Evolutionary conservation across 1,140 invertebrate genomes (phyloP), one percentile per base, ranked within the genome.

Genomic region (Drosophila virilis): DNA sequence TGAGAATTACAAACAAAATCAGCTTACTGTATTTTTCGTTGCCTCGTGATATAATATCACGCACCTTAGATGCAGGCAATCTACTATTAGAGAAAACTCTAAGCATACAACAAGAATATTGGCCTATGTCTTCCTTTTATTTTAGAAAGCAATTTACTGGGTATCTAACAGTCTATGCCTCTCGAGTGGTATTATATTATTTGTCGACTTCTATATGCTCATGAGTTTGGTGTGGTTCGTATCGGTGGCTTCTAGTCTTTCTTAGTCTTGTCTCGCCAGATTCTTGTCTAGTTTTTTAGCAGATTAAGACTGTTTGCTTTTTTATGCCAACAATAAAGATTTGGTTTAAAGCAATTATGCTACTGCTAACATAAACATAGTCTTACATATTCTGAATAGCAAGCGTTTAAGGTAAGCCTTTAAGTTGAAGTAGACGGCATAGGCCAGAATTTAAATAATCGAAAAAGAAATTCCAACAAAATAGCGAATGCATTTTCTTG

Each of bases 261-360:
- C 28, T 42, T 12, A 28, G 51, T 58, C 37, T 43, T 46, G 50
- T 57, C 77, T 65, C 74, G 62, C 50, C 57, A 51, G 51, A 59
- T 55, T 17, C 35, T 60, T 45, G 8, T 12, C 59, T 51, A 66
- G 46, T 59, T 68, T 69, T 57, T 22, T 40, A 8, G 10, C 8
- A 72, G 82, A 78, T 81, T 72, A 80, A 50, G 60, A 52, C 67
- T 74, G 33, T 58, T 42, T 10, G 52, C 57, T 66, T 64, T 51
- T 33, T 59, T 64, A 33, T 45, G 57, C 62, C 54, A 74, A 80
- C 45, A 51, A 70, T 37, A 40, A 45, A 64, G 59, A 70, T 75
- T 64, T 42, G 35, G 45, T 28, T 48, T 13, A 50, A 61, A 37
- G 12, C 2, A 15, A 13, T 15, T 28, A 28, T 28, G 22, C 22